These are phyloP conservation scores for Istiophorus platypterus DNA, from an alignment of 2,113 vertebrate genomes.

Conservation along the genomic window DNA sequence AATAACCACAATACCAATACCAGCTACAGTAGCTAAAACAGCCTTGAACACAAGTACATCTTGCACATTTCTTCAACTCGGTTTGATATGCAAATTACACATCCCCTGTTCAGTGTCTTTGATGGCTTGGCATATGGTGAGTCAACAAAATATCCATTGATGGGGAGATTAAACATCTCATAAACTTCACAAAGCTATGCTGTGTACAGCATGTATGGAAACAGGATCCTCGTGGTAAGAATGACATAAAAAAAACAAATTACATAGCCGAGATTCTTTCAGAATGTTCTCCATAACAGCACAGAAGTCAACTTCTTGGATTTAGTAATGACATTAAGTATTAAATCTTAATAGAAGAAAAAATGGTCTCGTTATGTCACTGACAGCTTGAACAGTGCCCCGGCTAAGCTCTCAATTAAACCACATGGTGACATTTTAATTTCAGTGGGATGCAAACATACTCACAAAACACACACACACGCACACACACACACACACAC, in stretches of 20 bases:
- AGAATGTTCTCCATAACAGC: not conserved
- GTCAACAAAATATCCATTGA: slow-evolving; percentile 7
- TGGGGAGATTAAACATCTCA: slow-evolving; percentile 21
- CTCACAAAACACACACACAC: not conserved
- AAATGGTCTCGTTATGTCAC: slow-evolving; percentile 3
- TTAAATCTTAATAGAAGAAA: slow-evolving; percentile 8
- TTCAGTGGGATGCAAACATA: slow-evolving; percentile 18
- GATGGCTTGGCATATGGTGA: not conserved
- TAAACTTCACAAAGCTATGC: not conserved
- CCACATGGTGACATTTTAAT: slow-evolving; percentile 60
- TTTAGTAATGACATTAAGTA: slow-evolving; percentile 28
- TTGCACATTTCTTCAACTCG: not conserved
- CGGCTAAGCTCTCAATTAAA: slow-evolving; percentile 42
- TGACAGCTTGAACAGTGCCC: slow-evolving; percentile 39
- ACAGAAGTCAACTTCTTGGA: slow-evolving; percentile 18
- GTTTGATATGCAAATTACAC: not conserved
- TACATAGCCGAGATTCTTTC: not conserved
- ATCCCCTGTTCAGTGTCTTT: not conserved
- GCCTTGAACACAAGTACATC: not conserved
- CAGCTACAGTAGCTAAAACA: not conserved
- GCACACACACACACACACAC: not conserved
- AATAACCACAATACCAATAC: not conserved
- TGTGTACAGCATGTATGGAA: not conserved
- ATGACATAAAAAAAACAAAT: not conserved
- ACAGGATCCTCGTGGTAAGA: not conserved